Evolutionary conservation across 2,888 invertebrate genomes (phyloP), one percentile per base, ranked within the genome.

Genomic region (Kuschelorhynchus macadamiae): DNA sequence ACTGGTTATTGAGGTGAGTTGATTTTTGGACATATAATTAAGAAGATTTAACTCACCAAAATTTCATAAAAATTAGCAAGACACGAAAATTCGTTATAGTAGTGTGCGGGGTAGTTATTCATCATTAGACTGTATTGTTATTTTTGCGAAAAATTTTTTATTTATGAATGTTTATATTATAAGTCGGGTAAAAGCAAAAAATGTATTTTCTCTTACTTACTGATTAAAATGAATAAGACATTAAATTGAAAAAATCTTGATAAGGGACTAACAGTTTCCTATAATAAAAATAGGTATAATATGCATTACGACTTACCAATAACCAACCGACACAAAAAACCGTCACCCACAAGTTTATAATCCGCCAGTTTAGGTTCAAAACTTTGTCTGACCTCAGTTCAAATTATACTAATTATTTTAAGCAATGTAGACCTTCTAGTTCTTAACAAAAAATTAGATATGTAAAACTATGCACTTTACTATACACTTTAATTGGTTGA

Each of bases 341-440:
- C 2, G 21, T n/a, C 56, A 56, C 44, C 56, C 56, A 56, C 44
- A 32, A 56, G 18, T 44, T 4, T 25, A 56, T 56, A 44, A 56
- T 44, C 42, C 56, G 5, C 42, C 16, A 32, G 56, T 32, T 16
- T 25, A 30, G n/a, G 7, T 30, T 42, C 3, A 32, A 44, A 56
- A 56, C 56, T 44, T 56, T 56, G 56, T 56, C n/a, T 17, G 18
- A 56, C 56, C 42, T 44, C 30, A 56, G 17, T 44, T 56, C 16
- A 56, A 56, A 56, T 56, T 56, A 56, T 17, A 17, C 30, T 39
- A 56, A 56, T 56, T 56, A 56, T 30, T 17, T 36, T 21, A 41
- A 39, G 36, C 11, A 20, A 39, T 21, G 21, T 36, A 33, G 18
- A 36, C 36, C 52, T 25, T 30, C 9, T 12, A 18, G 20, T 53